phyloP scores from a whole-genome alignment of 1,140 invertebrate species.

The Penaeus japonicus region DNA sequence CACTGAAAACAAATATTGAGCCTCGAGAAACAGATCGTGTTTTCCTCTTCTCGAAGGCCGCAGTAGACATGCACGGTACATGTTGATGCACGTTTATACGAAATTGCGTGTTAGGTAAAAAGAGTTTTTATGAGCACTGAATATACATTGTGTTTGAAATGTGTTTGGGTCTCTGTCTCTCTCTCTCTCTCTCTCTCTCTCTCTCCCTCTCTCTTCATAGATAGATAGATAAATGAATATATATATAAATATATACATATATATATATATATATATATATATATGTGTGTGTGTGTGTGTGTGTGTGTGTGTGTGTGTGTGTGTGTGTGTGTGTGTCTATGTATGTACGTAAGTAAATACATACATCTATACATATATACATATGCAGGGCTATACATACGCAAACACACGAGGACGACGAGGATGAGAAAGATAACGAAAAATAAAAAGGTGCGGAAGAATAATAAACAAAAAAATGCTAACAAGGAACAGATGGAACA shows the following conservation, averaged over 20 bases:
- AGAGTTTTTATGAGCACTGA: no score
- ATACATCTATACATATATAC: neutral
- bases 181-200: conserved; percentile 1
- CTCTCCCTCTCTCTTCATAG: neutral
- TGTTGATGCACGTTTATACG: no score
- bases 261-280: no score
- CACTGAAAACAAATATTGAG: no score
- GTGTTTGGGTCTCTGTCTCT: neutral
- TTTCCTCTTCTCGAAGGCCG: no score
- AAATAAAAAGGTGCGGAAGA: neutral
- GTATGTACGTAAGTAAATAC: neutral
- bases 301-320: neutral
- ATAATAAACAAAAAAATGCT: no score
- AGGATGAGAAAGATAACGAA: neutral
- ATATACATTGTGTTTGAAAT: no score
- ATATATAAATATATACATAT: neutral
- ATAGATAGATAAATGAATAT: neutral
- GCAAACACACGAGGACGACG: neutral
- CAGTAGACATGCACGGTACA: no score
- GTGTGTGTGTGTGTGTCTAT: neutral
- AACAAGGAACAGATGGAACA: no score
- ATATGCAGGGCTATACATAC: no score
- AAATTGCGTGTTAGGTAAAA: no score
- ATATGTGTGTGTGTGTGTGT: neutral
- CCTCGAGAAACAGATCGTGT: no score